A percentile compares a stretch with the other conserved stretches of the same genome.
phyloP scores from a whole-genome alignment of 1,140 invertebrate species.

The Heliconius hewitsoni region DNA sequence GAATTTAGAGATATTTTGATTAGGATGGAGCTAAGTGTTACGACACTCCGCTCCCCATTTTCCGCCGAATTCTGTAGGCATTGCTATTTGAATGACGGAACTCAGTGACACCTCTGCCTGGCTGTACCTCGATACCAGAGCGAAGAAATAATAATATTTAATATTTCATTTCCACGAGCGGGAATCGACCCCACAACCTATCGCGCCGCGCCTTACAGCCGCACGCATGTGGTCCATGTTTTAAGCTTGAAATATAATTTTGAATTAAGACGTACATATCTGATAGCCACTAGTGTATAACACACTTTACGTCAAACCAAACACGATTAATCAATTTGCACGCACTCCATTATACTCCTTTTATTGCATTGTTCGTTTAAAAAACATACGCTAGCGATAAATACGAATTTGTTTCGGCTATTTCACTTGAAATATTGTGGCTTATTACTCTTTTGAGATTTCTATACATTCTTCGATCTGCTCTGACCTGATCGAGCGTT shows the following conservation, averaged over 20 bases:
- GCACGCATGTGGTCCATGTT: too few species aligned
- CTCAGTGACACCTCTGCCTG: too few species aligned
- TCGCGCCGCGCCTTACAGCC: too few species aligned
- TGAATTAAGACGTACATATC: not conserved
- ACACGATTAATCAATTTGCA: constrained; percentile 13
- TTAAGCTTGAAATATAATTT: not conserved
- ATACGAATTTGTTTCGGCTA: constrained; percentile 22
- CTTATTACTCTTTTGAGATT: constrained; percentile 17
- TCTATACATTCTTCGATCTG: not conserved
- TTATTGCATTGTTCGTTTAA: constrained; percentile 22
- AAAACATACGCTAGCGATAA: constrained; percentile 21
- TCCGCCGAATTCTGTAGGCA: too few species aligned
- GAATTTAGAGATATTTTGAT: not conserved
- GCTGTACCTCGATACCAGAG: too few species aligned
- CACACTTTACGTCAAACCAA: constrained; percentile 9
- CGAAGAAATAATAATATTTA: too few species aligned
- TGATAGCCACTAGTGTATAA: not conserved
- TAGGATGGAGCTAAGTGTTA: too few species aligned
- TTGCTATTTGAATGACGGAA: too few species aligned
- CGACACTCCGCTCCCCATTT: too few species aligned
- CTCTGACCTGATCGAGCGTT: not conserved
- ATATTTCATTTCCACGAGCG: too few species aligned
- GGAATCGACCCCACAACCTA: too few species aligned
- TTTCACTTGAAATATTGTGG: constrained; percentile 23
- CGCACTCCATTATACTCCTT: constrained; percentile 15